Conservation (phyloP, 2,797 vertebrate genomes). For the Chloroceryle inda region DNA sequence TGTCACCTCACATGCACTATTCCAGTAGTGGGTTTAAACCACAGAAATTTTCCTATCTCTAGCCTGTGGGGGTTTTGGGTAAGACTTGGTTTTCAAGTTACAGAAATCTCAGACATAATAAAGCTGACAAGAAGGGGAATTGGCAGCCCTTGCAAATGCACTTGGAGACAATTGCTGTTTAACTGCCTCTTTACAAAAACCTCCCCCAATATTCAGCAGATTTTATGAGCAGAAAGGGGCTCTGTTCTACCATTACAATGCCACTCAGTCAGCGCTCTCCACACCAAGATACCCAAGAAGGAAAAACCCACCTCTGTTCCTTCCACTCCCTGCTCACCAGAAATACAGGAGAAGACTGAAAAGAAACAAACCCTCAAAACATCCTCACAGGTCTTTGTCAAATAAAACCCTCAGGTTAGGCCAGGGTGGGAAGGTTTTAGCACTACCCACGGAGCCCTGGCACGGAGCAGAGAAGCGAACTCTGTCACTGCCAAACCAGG, state of each 20-base stretch:
- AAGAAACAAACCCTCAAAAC: not conserved
- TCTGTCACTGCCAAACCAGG: not conserved
- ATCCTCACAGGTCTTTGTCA: not conserved
- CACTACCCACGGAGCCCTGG: not conserved
- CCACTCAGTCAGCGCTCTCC: not conserved
- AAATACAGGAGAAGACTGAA: not conserved
- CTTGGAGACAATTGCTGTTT: not conserved
- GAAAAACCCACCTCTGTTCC: not conserved
- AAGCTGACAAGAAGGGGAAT: not conserved
- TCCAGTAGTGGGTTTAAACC: not conserved
- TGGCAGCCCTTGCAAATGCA: not conserved
- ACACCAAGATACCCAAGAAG: not conserved
- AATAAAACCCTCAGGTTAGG: not conserved
- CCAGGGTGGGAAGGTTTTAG: not conserved
- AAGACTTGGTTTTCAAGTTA: not conserved
- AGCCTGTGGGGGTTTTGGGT: not conserved
- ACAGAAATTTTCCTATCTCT: not conserved
- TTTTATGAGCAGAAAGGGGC: not conserved
- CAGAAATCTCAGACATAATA: not conserved
- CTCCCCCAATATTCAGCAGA: not conserved
- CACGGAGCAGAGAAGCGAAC: not conserved
- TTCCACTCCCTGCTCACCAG: not conserved
- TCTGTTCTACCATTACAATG: not conserved
- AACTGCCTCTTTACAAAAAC: not conserved
- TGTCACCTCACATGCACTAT: not conserved